phyloP scores from a whole-genome alignment of 2,888 invertebrate genomes.

The Suillia variegata region DNA sequence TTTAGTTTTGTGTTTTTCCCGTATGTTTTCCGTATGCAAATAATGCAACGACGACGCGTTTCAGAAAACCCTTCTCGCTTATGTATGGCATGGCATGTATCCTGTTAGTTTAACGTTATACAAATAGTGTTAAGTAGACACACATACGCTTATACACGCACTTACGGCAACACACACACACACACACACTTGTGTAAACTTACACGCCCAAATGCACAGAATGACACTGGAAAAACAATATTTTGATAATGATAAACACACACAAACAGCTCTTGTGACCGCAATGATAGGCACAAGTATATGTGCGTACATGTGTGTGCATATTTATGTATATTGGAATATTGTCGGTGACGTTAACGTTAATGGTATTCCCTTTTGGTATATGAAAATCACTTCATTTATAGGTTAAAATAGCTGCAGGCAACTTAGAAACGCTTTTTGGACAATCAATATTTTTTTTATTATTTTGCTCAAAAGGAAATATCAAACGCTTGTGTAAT shows the following conservation, averaged over 20 bases:
- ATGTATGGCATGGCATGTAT: not conserved
- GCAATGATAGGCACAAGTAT: not conserved
- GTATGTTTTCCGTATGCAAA: constrained; percentile 1
- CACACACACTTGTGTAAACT: not conserved
- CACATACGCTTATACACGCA: not conserved
- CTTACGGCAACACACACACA: not conserved
- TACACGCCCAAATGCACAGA: not conserved
- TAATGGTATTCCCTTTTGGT: too few species aligned
- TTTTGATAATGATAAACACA: not conserved
- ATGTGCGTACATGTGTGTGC: not conserved
- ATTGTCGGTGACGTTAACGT: too few species aligned
- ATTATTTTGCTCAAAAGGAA: too few species aligned
- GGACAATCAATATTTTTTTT: too few species aligned
- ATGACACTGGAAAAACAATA: not conserved
- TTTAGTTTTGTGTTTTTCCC: not conserved
- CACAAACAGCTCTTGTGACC: too few species aligned
- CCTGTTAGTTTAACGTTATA: not conserved
- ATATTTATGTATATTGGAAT: not conserved
- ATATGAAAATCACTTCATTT: too few species aligned
- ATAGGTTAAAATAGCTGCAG: too few species aligned
- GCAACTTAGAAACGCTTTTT: too few species aligned
- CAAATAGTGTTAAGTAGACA: not conserved
- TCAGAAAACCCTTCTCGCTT: not conserved
- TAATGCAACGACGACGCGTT: not conserved
- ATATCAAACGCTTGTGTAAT: too few species aligned